Conservation (phyloP, 2,888 invertebrate species). For the Athrips mouffetella region DNA sequence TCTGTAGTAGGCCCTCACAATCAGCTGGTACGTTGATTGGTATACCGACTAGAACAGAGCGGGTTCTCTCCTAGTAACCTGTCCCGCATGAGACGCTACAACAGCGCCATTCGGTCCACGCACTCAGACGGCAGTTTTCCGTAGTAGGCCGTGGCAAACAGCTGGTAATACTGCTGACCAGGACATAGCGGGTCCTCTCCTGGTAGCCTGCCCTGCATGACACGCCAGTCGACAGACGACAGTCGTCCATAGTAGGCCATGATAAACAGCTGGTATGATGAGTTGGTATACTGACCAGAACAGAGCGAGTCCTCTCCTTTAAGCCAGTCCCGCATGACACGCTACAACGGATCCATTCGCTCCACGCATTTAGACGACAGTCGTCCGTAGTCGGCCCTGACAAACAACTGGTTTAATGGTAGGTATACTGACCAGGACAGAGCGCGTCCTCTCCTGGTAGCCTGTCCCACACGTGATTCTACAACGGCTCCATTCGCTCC, state of each 20-base stretch:
- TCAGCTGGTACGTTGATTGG: not conserved
- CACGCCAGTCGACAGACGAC: constrained; percentile 84
- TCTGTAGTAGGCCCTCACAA: no score
- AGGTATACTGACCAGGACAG: constrained; percentile 71
- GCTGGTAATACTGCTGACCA: constrained; percentile 56
- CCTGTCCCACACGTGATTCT: constrained; percentile 89
- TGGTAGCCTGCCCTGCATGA: constrained; percentile 87
- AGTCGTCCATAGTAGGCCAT: constrained; percentile 65
- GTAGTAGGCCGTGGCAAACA: constrained; percentile 28
- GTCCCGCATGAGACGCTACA: constrained; percentile 90
- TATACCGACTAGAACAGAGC: constrained; percentile 77
- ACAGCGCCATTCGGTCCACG: constrained; percentile 90
- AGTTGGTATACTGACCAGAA: no score
- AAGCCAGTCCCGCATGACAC: no score
- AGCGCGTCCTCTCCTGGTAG: constrained; percentile 80
- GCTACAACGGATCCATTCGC: no score
- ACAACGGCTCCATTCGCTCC: constrained; percentile 92
- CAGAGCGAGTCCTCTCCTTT: no score
- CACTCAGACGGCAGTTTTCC: constrained; percentile 83
- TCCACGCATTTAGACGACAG: no score
- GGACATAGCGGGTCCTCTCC: constrained; percentile 79
- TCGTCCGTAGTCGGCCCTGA: no score
- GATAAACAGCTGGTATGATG: no score
- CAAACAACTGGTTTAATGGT: not conserved
- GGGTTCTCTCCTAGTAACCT: constrained; percentile 82